phyloP scores from a whole-genome alignment of 2,113 vertebrate species.

The Hippocampus guttulatus region DNA sequence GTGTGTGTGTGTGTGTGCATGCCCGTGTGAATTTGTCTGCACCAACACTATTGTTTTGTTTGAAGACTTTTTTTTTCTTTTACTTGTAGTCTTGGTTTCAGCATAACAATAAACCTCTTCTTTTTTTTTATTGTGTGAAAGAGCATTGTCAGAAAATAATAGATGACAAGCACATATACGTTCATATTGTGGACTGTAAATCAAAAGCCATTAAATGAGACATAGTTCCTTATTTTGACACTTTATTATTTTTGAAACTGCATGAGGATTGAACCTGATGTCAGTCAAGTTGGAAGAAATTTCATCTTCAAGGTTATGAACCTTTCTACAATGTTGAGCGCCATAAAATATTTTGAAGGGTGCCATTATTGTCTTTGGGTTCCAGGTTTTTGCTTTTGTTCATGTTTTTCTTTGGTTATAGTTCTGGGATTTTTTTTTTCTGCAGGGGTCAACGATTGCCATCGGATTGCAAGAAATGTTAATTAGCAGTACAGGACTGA shows the following conservation, averaged over 20 bases:
- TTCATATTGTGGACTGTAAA: not conserved
- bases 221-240: not conserved
- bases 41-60: slow-evolving; percentile 31
- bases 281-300: no score
- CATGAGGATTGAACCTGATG: not conserved
- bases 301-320: not conserved
- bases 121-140: slow-evolving; percentile 4
- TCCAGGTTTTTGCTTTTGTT: slow-evolving; percentile 2
- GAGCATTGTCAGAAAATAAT: not conserved
- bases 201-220: not conserved
- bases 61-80: slow-evolving; percentile 34
- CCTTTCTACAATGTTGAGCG: not conserved
- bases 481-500: slow-evolving; percentile 58
- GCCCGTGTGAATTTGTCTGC: slow-evolving; percentile 16
- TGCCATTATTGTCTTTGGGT: not conserved
- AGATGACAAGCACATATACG: not conserved
- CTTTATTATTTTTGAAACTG: not conserved
- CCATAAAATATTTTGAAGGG: not conserved
- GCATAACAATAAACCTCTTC: slow-evolving; percentile 21
- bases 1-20: slow-evolving; percentile 1
- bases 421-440: slow-evolving; percentile 28
- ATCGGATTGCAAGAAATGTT: slow-evolving; percentile 30
- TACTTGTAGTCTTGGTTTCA: slow-evolving; percentile 15
- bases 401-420: slow-evolving; percentile 12
- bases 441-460: slow-evolving; percentile 28